A percentile compares a stretch with the other conserved stretches of the same genome.
Evolutionary conservation across 2,888 invertebrate genomes (phyloP).

Genomic region (Clunio marinus): DNA sequence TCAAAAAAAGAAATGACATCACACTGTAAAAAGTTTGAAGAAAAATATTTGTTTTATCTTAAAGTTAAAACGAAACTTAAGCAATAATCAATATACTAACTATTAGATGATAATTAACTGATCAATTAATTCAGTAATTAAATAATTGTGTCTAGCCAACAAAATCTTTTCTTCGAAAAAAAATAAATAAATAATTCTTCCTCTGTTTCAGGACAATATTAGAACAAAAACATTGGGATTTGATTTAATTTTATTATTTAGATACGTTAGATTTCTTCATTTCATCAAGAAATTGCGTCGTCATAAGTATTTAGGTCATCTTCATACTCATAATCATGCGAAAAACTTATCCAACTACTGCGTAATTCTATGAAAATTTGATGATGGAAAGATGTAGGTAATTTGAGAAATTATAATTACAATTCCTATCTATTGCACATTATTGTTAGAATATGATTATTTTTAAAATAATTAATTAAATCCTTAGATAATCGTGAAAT

Average conservation of each 20-base stretch:
- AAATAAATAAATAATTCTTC: constrained; percentile 23
- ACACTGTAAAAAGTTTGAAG: neutral
- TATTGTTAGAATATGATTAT: constrained; percentile 2
- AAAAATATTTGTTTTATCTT: neutral
- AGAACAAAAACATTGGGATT: neutral
- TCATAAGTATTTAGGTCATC: too few relatives aligned
- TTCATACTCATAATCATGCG: too few relatives aligned
- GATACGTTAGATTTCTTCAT: neutral
- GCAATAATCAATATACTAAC: neutral
- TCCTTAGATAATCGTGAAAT: neutral
- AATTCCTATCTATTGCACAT: constrained; percentile 38
- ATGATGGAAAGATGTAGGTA: neutral
- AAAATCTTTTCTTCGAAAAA: constrained; percentile 18
- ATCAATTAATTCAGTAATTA: neutral
- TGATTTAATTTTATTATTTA: neutral
- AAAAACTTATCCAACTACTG: neutral
- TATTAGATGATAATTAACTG: constrained; percentile 1
- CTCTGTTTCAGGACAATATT: too few relatives aligned
- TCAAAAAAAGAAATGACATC: too few relatives aligned
- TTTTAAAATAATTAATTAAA: neutral
- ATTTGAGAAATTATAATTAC: neutral
- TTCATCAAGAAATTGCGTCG: neutral
- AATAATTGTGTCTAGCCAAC: constrained; percentile 36
- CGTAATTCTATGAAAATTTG: neutral
- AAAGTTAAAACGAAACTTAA: constrained; percentile 4